Base-by-base conservation (phyloP, 1,140 invertebrate species). In the Caenorhabditis latens region DNA sequence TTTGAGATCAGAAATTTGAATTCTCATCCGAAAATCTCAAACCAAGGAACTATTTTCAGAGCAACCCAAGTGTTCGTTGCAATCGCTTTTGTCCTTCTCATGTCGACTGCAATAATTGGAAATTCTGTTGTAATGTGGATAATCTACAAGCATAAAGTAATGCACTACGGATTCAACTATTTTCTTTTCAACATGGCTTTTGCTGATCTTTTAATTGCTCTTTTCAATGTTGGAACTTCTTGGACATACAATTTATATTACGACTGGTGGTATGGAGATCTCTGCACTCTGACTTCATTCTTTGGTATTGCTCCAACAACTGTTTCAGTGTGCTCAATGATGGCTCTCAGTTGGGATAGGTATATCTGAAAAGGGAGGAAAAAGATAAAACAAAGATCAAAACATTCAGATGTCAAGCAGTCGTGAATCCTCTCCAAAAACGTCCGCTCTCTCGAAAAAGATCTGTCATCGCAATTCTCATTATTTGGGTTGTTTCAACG, bases 281-380 rank as follows among this genome's bases (percentile, higher is more conserved):
- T 87, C 9, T 88, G 85, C 32, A 71, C 85, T n/a, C 79, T 82
- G 4, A 88, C 85, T 2, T 65, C 65, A 4, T 97, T 97, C 92
- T 95, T 97, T 86, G 96, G 96, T 1, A 95, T 96, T 89, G 95
- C 96, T 83, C 96, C 96, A 0, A 96, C 97, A 0, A 95, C 96
- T 0, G 95, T 96, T 1, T 96, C 96, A 89, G 96, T 97, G n/a
- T 96, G 97, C 91, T 97, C 96, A 0, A 95, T 97, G 57, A 96
- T 96, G 95, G 96, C 97, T 84, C 98, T 98, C 89, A 96, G 96
- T 84, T 95, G 98, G 86, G 97, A 99, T 93, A 95, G 97, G 97
- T 98, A 93, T 16, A 0, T 14, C 11, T 14, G 19, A 19, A 63
- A 95, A 95, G 19, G 16, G 46, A 61, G 40, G 19, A 63, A 63